phyloP scores from a whole-genome alignment of 2,113 vertebrate genomes.

The Hucho hucho region DNA sequence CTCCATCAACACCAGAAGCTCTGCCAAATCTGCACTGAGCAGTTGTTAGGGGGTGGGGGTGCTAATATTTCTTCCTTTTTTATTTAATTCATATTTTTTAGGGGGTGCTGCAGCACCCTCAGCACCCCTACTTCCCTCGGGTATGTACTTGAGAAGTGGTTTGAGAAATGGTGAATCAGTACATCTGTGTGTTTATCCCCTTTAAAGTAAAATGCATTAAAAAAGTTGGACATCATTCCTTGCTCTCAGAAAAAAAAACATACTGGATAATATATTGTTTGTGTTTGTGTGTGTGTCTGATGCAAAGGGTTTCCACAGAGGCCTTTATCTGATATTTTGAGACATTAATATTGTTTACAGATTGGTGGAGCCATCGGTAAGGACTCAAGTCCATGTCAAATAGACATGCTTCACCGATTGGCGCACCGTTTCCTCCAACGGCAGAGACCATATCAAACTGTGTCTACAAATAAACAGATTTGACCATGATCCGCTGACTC shows the following conservation, averaged over 20 bases:
- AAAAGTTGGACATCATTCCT: not conserved
- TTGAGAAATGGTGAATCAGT: not conserved
- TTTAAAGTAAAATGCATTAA: too few species aligned
- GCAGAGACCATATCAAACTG: not conserved
- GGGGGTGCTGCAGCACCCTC: too few species aligned
- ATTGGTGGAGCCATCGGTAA: too few species aligned
- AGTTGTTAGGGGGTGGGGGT: too few species aligned
- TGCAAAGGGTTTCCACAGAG: not conserved
- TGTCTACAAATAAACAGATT: not conserved
- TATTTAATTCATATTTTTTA: too few species aligned
- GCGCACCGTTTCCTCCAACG: not conserved
- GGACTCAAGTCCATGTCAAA: too few species aligned
- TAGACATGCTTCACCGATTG: not conserved
- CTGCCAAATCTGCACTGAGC: not conserved
- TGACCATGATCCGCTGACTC: not conserved
- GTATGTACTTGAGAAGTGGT: not conserved
- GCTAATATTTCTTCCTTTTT: too few species aligned
- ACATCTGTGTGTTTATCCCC: not conserved
- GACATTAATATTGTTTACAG: too few species aligned
- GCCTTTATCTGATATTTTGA: not conserved
- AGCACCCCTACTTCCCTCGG: not conserved
- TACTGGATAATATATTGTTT: not conserved
- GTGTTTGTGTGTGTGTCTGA: not conserved
- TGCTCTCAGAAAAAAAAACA: not conserved
- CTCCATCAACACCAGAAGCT: not conserved